Conservation (phyloP, 1,140 invertebrate species). For the Platyscapa corneri region DNA sequence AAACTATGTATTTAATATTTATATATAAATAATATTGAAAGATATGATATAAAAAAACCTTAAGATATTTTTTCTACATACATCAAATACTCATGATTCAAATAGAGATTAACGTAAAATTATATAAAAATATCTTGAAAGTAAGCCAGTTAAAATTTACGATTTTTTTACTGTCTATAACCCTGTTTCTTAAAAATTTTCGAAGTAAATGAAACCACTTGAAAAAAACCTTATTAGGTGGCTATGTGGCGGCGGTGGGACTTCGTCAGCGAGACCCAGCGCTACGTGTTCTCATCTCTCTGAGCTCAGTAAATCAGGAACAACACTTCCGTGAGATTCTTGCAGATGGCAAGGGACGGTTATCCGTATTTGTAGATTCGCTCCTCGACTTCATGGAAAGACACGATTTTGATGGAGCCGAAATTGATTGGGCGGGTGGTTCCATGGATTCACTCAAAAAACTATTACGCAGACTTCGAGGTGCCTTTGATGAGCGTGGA, state of each 20-base stretch:
- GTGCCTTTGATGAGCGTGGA: slow-evolving; percentile 54
- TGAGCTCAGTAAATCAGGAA: slow-evolving; percentile 57
- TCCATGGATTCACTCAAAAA: slow-evolving; percentile 54
- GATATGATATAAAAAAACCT: too few relatives aligned
- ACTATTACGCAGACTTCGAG: slow-evolving; percentile 55
- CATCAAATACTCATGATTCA: too few relatives aligned
- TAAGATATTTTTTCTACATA: too few relatives aligned
- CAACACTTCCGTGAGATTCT: slow-evolving; percentile 68
- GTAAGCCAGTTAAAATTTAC: too few relatives aligned
- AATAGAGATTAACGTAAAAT: too few relatives aligned
- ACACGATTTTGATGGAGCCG: slow-evolving; percentile 79
- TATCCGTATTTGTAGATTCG: slow-evolving; percentile 73
- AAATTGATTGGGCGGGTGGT: slow-evolving; percentile 77
- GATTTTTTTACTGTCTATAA: too few relatives aligned
- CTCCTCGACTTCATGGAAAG: slow-evolving; percentile 74
- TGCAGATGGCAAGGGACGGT: slow-evolving; percentile 52
- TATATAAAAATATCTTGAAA: too few relatives aligned
- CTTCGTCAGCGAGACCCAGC: slow-evolving; percentile 76
- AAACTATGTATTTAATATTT: too few relatives aligned
- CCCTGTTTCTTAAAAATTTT: too few relatives aligned
- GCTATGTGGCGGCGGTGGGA: slow-evolving; percentile 74
- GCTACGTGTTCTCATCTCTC: slow-evolving; percentile 72
- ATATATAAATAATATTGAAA: too few relatives aligned
- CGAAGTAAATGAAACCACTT: too few relatives aligned
- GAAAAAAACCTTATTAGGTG: slow-evolving; percentile 65